Percentiles rank a stretch among this genome's conserved stretches.
Conservation (phyloP, 2,797 vertebrate genomes). For the Crax fasciolata region DNA sequence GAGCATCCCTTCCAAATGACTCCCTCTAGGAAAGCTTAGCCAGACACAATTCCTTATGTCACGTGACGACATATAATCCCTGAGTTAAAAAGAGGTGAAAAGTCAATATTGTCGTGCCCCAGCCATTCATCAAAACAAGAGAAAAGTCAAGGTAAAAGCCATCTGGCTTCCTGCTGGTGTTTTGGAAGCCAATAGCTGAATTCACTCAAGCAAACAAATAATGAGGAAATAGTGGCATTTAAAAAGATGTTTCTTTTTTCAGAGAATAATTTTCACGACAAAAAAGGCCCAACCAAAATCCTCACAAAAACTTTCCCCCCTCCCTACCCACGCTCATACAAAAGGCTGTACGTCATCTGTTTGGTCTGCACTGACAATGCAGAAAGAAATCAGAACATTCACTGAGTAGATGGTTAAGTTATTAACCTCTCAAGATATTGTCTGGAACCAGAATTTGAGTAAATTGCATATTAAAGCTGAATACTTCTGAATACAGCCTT, state of each 20-base stretch:
- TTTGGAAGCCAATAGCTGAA: not conserved
- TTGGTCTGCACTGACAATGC: not conserved
- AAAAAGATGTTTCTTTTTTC: not conserved
- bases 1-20: not conserved
- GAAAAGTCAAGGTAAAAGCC: not conserved
- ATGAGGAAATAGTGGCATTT: not conserved
- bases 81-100: not conserved
- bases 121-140: not conserved
- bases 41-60: not conserved
- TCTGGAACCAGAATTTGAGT: constrained; percentile 20
- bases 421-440: constrained; percentile 32
- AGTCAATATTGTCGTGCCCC: not conserved
- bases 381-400: constrained; percentile 1
- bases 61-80: not conserved
- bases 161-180: not conserved
- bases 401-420: not conserved
- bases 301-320: not conserved
- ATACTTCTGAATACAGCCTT: not conserved
- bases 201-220: not conserved
- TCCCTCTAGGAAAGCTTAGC: not conserved
- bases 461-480: constrained; percentile 20
- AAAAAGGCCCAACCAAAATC: not conserved
- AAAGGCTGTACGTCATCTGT: not conserved
- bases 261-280: not conserved
- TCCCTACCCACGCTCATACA: not conserved